Base-by-base conservation (phyloP, 2,797 vertebrate genomes). In the Typhlichthys eigenmanni region DNA sequence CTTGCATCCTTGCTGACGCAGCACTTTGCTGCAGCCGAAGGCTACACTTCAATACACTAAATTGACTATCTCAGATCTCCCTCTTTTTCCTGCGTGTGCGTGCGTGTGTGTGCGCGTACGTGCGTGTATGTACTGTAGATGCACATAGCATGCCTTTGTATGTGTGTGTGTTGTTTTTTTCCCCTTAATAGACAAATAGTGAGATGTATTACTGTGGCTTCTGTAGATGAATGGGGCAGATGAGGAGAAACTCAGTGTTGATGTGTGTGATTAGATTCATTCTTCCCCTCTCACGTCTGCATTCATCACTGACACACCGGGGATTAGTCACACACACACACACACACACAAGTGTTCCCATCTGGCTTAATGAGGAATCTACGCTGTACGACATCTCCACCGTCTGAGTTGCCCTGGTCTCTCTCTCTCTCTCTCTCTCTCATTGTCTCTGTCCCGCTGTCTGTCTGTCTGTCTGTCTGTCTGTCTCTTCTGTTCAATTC, bases 1-100 rank as follows among this genome's bases (percentile, higher is more conserved):
- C 66, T 82, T 81, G 10, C 75, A 71, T 82, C 69, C 52, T 65
- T 80, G 89, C 89, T 88, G 89, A 87, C 82, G 58, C 85, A 84
- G 87, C 87, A 85, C 51, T 76, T 80, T 71, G 71, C 62, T 73
- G 74, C 85, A 83, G 81, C 77, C 82, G 83, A 77, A 67, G 82
- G 82, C 83, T 73, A 66, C 78, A 76, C 85, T 83, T 89, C 81
- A 86, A 75, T 88, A 84, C 81, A 82, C 72, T 64, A 58, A 68
- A 89, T 90, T 88, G 86, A 88, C 84, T 71, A 79, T 72, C 74
- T 58, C 66, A 0, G 11, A 43, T 67, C 66, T 46, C 66, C 61
- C 43, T 6, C 14, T 6, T 52, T 14, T 17, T 14, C 16, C 4
- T 10, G 16, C 5, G 46, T 47, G 55, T 58, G 16, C 13, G 16